Percentiles rank a stretch among this genome's conserved stretches.
Conservation (phyloP, 2,797 vertebrate genomes). For the Sebastes baramenuke region DNA sequence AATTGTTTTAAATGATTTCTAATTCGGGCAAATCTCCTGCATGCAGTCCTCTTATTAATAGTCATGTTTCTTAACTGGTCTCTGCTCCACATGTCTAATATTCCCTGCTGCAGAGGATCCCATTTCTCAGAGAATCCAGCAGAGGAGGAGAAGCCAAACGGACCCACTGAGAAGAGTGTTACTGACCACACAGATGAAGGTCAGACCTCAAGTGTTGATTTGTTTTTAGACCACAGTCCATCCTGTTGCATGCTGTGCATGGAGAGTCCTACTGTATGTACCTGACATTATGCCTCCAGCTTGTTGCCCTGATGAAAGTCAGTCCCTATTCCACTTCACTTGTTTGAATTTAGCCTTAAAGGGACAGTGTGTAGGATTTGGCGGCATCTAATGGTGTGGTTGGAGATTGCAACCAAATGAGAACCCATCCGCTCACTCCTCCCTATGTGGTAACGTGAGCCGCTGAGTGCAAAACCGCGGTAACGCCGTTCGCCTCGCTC, state of each 20-base stretch:
- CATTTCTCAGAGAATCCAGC: conserved; percentile 83
- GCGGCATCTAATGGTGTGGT: no score
- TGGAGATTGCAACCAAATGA: no score
- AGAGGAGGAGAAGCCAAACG: conserved; percentile 82
- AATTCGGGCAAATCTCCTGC: background rate
- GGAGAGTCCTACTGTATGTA: background rate
- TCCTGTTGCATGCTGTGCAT: background rate
- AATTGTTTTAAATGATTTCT: background rate
- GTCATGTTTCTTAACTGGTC: background rate
- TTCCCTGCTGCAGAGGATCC: conserved; percentile 73
- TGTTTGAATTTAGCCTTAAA: background rate
- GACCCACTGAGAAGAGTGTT: conserved; percentile 88
- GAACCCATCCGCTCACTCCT: no score
- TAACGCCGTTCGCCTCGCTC: no score
- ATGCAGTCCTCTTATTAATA: background rate
- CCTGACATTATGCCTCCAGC: background rate
- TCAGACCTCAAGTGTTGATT: conserved; percentile 50
- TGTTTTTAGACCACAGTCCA: background rate
- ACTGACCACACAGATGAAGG: conserved; percentile 93
- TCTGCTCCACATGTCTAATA: background rate
- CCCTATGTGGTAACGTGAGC: no score
- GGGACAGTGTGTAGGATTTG: no score
- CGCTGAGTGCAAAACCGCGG: no score
- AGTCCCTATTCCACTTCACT: background rate
- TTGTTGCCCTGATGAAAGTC: background rate